Base-by-base conservation (phyloP, 1,140 invertebrate species). In the Scaptomyza hsui region DNA sequence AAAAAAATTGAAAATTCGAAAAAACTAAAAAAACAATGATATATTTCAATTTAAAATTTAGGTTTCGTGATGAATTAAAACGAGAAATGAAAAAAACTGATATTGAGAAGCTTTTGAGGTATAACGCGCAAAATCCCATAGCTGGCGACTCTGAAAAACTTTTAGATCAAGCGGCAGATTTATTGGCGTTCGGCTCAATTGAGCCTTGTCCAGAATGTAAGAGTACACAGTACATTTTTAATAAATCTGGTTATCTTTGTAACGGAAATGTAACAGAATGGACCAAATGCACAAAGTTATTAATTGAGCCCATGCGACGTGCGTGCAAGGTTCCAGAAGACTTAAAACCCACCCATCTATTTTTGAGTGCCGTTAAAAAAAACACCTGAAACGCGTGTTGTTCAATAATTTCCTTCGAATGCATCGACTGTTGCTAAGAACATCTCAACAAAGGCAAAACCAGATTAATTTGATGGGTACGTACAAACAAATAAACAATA, bases 151-250 rank as follows among this genome's bases (percentile, higher is more conserved):
- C 94, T 6, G 83, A 94, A 53, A 79, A 97, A 95, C 94, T 96
- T 29, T 90, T 97, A 41, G 96, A 98, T 92, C 92, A 92, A 57
- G 82, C 98, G 1, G 93, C 95, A 10, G 98, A 99, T 92, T 92
- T 94, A 24, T 95, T 99, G 94, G 93, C 94, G 3, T 99, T 99
- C 94, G 99, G 99, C 48, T 94, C 94, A 21, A 92, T 98, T 10
- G 86, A 94, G 56, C 93, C 93, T 0, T 99, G 98, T 91, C 89
- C 94, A 4, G 94, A 96, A 81, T 99, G 99, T 89, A 94, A 94
- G 59, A 90, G 92, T 32, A 95, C 95, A 7, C 95, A 97, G 81
- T 93, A 97, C 12, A 88, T 93, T 51, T 95, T 94, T 67, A 94
- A 94, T 57, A 95, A 95, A 76, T 94, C 94, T 16, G 96, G 95